Conservation (phyloP, 1,140 invertebrate species). For the Plectrocnemia conspersa region DNA sequence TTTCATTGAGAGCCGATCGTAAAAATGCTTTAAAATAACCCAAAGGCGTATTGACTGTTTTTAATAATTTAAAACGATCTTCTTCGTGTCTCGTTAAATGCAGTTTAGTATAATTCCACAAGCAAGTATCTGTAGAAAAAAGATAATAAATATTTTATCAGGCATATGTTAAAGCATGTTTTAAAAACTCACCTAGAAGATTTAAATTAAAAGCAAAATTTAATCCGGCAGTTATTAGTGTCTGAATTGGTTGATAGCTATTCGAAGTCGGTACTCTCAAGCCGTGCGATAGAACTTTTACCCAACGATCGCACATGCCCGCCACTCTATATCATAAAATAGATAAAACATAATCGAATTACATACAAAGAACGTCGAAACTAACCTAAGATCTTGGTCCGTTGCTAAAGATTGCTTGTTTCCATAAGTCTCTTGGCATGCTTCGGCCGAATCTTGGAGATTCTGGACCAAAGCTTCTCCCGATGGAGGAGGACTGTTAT, state of each 20-base stretch:
- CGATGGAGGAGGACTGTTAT: too few relatives aligned
- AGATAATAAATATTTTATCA: constrained; percentile 7
- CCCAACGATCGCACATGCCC: constrained; percentile 62
- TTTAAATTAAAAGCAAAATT: constrained; percentile 50
- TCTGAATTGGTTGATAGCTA: constrained; percentile 46
- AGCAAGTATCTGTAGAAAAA: constrained; percentile 51
- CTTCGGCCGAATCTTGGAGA: neutral
- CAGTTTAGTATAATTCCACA: constrained; percentile 67
- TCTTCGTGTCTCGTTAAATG: constrained; percentile 82
- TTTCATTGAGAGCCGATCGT: constrained; percentile 80
- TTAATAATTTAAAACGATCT: constrained; percentile 75
- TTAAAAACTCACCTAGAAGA: constrained; percentile 43
- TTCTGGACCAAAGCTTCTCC: neutral
- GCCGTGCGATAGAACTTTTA: constrained; percentile 67
- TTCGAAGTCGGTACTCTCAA: constrained; percentile 52
- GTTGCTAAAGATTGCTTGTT: constrained; percentile 3
- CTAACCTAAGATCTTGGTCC: constrained; percentile 3
- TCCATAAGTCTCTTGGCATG: neutral
- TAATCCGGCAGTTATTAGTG: constrained; percentile 46
- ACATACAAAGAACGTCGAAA: neutral
- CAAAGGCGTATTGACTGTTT: constrained; percentile 73
- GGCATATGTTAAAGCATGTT: constrained; percentile 10
- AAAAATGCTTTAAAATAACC: constrained; percentile 84
- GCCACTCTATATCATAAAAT: constrained; percentile 45
- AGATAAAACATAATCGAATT: neutral